These are phyloP conservation scores for Cinara cedri DNA, from an alignment of 2,888 invertebrate genomes.

Conservation along the genomic window DNA sequence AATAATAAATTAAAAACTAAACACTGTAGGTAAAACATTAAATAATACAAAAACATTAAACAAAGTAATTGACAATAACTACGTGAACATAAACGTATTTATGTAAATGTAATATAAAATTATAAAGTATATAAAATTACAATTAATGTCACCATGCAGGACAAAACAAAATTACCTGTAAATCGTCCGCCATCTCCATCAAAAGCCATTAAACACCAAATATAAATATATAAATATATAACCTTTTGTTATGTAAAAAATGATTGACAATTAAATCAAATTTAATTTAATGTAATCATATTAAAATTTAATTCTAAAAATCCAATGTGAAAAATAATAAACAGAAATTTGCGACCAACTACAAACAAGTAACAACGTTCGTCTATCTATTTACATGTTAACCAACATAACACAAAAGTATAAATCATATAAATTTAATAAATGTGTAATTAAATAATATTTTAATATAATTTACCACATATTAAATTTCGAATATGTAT, in stretches of 20 bases:
- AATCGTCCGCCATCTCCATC: constrained; percentile 55
- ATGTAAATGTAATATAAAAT: not conserved
- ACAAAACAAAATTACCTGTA: constrained; percentile 36
- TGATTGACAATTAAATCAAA: constrained; percentile 19
- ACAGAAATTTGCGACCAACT: constrained; percentile 49
- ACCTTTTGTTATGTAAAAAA: constrained; percentile 1
- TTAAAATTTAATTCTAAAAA: constrained; percentile 14
- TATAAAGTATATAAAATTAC: not conserved
- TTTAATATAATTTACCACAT: not conserved
- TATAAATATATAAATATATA: constrained; percentile 7
- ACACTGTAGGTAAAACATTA: not conserved
- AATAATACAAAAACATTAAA: not conserved
- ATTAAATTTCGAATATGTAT: not conserved
- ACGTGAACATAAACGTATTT: not conserved
- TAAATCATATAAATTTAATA: not conserved
- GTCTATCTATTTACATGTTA: constrained; percentile 47
- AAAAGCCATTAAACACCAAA: constrained; percentile 55
- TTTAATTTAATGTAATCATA: not conserved
- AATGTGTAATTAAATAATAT: not conserved
- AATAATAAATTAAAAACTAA: not conserved
- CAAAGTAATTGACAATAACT: not conserved
- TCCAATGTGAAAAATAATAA: constrained; percentile 48
- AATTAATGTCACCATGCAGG: constrained; percentile 17
- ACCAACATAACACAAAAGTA: constrained; percentile 32
- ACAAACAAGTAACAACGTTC: constrained; percentile 54